Evolutionary conservation across 2,888 invertebrate species (phyloP).

Genomic region (Nowickia ferox): DNA sequence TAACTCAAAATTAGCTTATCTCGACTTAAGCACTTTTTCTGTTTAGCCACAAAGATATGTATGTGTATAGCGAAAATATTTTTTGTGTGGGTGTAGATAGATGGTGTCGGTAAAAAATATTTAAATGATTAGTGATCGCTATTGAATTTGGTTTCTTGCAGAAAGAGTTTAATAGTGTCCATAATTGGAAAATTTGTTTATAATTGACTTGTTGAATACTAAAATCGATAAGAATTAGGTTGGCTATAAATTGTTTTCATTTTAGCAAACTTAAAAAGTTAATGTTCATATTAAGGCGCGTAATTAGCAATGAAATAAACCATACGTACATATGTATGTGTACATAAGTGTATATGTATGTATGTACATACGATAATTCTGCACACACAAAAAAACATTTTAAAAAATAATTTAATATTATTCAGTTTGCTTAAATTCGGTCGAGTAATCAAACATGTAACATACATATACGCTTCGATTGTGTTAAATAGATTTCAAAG

Average conservation of each 20-base stretch:
- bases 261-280: conserved; percentile 10
- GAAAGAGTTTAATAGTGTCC: conserved; percentile 64
- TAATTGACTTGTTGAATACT: conserved; percentile 53
- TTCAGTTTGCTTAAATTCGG: conserved; percentile 36
- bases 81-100: not conserved
- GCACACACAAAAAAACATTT: not conserved
- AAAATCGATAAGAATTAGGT: conserved; percentile 36
- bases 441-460: conserved; percentile 31
- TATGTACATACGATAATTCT: not conserved
- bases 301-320: conserved; percentile 54
- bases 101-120: not conserved
- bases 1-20: not conserved
- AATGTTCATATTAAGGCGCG: conserved; percentile 4
- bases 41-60: no score
- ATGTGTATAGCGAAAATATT: not conserved
- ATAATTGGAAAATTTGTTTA: conserved; percentile 47
- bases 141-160: conserved; percentile 42
- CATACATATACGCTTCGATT: conserved; percentile 55
- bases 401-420: conserved; percentile 9
- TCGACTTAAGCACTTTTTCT: no score
- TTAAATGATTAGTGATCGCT: conserved; percentile 10
- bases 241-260: conserved; percentile 33
- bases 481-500: conserved; percentile 37
- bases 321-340: no score
- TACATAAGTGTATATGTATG: no score